These are phyloP conservation scores for Adrianichthys oophorus DNA, from an alignment of 2,797 vertebrate species.

Conservation along the genomic window DNA sequence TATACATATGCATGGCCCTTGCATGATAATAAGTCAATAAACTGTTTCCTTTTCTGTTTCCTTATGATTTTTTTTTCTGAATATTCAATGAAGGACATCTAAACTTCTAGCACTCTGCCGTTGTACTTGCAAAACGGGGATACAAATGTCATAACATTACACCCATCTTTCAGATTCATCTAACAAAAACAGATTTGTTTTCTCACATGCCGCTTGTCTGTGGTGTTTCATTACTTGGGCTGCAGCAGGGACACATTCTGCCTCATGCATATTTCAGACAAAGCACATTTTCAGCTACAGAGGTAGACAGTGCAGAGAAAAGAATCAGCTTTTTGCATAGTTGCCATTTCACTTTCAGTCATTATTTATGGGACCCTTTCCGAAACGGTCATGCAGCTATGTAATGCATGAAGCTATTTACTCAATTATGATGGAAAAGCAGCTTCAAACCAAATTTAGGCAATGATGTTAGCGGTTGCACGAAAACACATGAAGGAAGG, in stretches of 20 bases:
- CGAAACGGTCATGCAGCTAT: conserved; percentile 45
- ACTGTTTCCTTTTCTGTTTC: conserved; percentile 47
- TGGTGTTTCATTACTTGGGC: conserved; percentile 17
- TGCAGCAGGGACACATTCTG: conserved; percentile 47
- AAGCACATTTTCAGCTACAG: conserved; percentile 47
- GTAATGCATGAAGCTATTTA: conserved; percentile 60
- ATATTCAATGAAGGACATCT: conserved; percentile 63
- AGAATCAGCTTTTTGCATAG: conserved; percentile 65
- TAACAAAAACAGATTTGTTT: conserved; percentile 20
- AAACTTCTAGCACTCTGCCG: conserved; percentile 30
- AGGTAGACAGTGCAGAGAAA: conserved; percentile 43
- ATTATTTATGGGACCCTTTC: conserved; percentile 60
- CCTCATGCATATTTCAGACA: conserved; percentile 71
- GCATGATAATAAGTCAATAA: conserved; percentile 67
- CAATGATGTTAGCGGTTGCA: conserved; percentile 39
- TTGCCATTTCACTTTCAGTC: conserved; percentile 61
- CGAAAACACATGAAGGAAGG: conserved; percentile 11
- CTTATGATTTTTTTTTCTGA: conserved; percentile 18
- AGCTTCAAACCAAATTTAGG: conserved; percentile 33
- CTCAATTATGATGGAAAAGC: conserved; percentile 57
- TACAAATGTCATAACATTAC: conserved; percentile 43
- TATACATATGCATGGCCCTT: conserved; percentile 63
- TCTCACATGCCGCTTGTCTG: conserved; percentile 12
- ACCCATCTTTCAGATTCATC: conserved; percentile 50
- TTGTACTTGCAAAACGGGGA: conserved; percentile 29